Percentiles rank a stretch among this genome's conserved stretches.
These are phyloP conservation scores for Oryzias curvinotus DNA, from an alignment of 2,113 vertebrate species.

Conservation along the genomic window DNA sequence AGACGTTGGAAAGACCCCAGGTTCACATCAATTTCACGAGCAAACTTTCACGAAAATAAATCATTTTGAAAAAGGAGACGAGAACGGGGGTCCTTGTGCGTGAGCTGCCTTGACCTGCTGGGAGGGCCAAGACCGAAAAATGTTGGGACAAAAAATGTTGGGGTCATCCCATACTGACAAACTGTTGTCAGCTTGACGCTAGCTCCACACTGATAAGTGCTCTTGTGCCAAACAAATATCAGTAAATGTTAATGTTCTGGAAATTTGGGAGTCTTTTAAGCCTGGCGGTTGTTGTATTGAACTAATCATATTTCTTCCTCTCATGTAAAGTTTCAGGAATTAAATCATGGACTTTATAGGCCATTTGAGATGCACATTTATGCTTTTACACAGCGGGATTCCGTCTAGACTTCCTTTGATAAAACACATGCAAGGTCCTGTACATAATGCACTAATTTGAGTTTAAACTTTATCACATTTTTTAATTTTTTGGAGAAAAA, in stretches of 20 bases:
- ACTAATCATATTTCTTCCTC: constrained; percentile 64
- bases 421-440: constrained; percentile 46
- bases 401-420: constrained; percentile 56
- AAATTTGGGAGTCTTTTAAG: constrained; percentile 14
- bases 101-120: constrained; percentile 8
- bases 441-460: constrained; percentile 44
- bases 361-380: constrained; percentile 68
- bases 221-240: neutral
- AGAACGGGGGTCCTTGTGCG: constrained; percentile 11
- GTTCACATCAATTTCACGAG: constrained; percentile 73
- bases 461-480: constrained; percentile 34
- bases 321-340: constrained; percentile 55
- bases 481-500: constrained; percentile 26
- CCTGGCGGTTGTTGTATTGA: constrained; percentile 33
- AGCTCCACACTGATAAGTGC: constrained; percentile 11
- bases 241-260: constrained; percentile 1
- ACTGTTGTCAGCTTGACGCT: constrained; percentile 7
- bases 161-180: constrained; percentile 6
- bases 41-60: constrained; percentile 74
- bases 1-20: constrained; percentile 66
- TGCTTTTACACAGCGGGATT: constrained; percentile 58
- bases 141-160: neutral
- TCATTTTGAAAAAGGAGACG: constrained; percentile 57
- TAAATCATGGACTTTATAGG: constrained; percentile 61
- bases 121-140: constrained; percentile 15